Percentiles rank a stretch among this genome's conserved stretches.
These are phyloP conservation scores for Drosophila ficusphila DNA, from an alignment of 1,140 invertebrate species.

Conservation along the genomic window DNA sequence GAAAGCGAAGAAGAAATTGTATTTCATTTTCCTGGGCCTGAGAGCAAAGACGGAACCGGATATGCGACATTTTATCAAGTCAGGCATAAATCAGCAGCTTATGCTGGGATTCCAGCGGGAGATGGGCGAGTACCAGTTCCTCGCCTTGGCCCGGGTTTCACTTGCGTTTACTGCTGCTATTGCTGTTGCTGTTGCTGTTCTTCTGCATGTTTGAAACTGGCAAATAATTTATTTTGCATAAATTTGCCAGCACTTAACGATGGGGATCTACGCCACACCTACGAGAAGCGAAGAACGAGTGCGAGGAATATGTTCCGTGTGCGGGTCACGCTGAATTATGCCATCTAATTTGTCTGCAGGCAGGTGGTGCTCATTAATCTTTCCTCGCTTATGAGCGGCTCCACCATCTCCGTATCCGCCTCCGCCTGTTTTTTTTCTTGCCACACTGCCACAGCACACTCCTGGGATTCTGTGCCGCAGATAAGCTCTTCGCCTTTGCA, in stretches of 20 bases:
- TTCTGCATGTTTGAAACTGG: constrained; percentile 40
- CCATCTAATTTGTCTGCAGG: constrained; percentile 75
- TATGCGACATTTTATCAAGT: constrained; percentile 64
- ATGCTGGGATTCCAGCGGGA: constrained; percentile 12
- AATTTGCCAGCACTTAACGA: constrained; percentile 60
- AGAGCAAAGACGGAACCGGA: constrained; percentile 35
- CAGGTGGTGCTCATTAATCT: constrained; percentile 80
- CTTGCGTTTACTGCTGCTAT: too few relatives aligned
- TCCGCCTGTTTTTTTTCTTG: constrained; percentile 6
- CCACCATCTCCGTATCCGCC: too few relatives aligned
- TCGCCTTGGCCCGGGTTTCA: constrained; percentile 11
- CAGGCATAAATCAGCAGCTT: constrained; percentile 59
- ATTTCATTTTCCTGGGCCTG: constrained; percentile 52
- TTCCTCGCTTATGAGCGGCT: constrained; percentile 53
- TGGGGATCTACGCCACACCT: constrained; percentile 37
- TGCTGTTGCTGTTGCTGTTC: too few relatives aligned
- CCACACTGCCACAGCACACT: constrained; percentile 51
- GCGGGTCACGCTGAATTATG: constrained; percentile 76
- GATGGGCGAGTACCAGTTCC: neutral
- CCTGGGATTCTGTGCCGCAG: constrained; percentile 35
- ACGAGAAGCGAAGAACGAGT: constrained; percentile 3
- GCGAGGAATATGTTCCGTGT: constrained; percentile 43
- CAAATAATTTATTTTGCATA: constrained; percentile 66
- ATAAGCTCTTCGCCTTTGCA: constrained; percentile 33
- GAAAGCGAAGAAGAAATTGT: constrained; percentile 22